phyloP scores from a whole-genome alignment of 2,888 invertebrate genomes.

The Prenolepis imparis region DNA sequence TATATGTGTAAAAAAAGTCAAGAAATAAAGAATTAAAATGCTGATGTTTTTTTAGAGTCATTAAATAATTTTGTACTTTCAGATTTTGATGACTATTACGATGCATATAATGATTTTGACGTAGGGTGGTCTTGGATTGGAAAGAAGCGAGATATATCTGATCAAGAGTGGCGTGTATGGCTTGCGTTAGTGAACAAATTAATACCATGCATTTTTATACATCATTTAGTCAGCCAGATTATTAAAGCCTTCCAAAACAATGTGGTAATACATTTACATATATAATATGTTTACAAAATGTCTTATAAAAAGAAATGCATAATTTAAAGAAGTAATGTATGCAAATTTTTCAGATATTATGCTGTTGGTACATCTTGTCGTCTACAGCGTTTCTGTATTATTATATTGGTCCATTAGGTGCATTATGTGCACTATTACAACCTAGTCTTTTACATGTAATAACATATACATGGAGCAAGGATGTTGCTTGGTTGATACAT shows the following conservation, averaged over 20 bases:
- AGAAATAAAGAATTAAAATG: neutral
- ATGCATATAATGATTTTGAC: constrained; percentile 87
- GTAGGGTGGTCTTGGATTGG: constrained; percentile 88
- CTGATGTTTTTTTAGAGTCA: neutral
- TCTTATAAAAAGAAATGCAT: constrained; percentile 6
- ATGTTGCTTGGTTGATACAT: constrained; percentile 88
- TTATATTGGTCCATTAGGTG: constrained; percentile 87
- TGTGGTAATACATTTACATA: constrained; percentile 73
- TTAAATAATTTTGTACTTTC: constrained; percentile 62
- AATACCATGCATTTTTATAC: constrained; percentile 88
- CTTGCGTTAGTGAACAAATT: constrained; percentile 87
- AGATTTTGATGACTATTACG: constrained; percentile 86
- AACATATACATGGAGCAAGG: constrained; percentile 86
- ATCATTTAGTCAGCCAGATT: constrained; percentile 87
- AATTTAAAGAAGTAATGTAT: neutral
- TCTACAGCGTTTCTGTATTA: constrained; percentile 86
- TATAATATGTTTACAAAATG: neutral
- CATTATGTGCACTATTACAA: constrained; percentile 87
- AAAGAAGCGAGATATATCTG: constrained; percentile 89
- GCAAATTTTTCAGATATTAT: constrained; percentile 85
- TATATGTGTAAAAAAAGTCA: neutral
- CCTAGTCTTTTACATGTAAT: constrained; percentile 88
- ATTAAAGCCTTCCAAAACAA: constrained; percentile 76
- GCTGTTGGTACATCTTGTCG: constrained; percentile 88
- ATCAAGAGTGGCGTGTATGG: constrained; percentile 91